Percentiles rank a stretch among this genome's conserved stretches.
Conservation (phyloP, 2,797 vertebrate species). For the Champsocephalus gunnari region DNA sequence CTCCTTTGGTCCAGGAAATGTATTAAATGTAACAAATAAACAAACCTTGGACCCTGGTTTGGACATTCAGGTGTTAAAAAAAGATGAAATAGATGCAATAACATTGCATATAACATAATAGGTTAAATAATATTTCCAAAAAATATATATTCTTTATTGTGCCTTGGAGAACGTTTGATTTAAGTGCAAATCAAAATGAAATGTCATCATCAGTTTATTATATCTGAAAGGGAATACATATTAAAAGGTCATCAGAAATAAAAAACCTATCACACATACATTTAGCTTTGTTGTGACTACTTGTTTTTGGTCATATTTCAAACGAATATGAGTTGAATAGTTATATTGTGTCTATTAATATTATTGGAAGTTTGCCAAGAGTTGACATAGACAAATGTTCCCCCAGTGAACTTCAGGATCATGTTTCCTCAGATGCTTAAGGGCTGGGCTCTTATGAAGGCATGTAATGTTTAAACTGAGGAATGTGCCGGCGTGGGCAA, state of each 20-base stretch:
- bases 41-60: too few species aligned
- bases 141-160: background rate
- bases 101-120: too few species aligned
- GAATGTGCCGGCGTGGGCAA: constrained; percentile 47
- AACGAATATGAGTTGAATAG: background rate
- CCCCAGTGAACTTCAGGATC: constrained; percentile 4
- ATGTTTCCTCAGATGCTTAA: constrained; percentile 25
- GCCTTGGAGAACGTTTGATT: background rate
- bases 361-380: constrained; percentile 23
- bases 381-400: constrained; percentile 33
- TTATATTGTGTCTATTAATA: constrained; percentile 10
- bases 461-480: constrained; percentile 42
- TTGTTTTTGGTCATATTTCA: background rate
- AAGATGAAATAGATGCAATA: too few species aligned
- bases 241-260: background rate
- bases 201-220: background rate
- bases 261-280: background rate
- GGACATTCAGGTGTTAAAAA: too few species aligned
- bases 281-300: constrained; percentile 1
- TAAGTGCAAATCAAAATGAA: background rate
- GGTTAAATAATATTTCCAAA: too few species aligned
- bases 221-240: background rate
- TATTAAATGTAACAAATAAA: too few species aligned
- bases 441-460: constrained; percentile 29
- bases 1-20: too few species aligned